Evolutionary conservation across 1,140 invertebrate genomes (phyloP), one percentile per base, ranked within the genome.

Genomic region (Drosophila ercepeae): DNA sequence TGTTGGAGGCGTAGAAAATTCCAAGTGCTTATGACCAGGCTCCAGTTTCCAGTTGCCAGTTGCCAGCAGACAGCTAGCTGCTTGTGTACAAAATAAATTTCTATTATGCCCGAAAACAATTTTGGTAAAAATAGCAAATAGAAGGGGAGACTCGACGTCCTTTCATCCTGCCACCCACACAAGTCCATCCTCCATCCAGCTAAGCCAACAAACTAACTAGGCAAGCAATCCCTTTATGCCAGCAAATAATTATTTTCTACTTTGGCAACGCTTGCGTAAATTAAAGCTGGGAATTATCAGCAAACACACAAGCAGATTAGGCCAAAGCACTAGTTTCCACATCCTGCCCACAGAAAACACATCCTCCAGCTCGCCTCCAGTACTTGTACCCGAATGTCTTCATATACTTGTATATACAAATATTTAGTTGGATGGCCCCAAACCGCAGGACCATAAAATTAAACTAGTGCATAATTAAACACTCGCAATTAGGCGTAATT

Each of bases 381-480:
- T n/a, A 46, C 46, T 45, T 34, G 21, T 14, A 34, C 29, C 27
- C 27, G 27, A 68, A 68, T 68, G 61, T 68, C 64, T 61, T 60
- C 57, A 72, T 72, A 60, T 72, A 27, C 27, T 8, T 27, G 29
- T 9, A 9, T 1, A 9, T 32, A 32, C 29, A 32, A 3, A 72
- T 73, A 42, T 18, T 42, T 42, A 64, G 54, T 72, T 21, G 58
- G 58, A 29, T 27, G 49, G 18, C 21, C 63, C 54, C 70, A 59
- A 75, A 71, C 88, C 88, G 45, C 88, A 89, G 71, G 82, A 67
- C 78, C 78, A 90, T 90, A 78, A 90, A 90, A 90, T 90, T 82
- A 88, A 90, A 90, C 81, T 90, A 90, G 88, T 90, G 78, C 88
- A 90, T 90, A 90, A 90, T 90, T 90, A 90, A 90, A 90, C 88